Evolutionary conservation across 2,888 invertebrate species (phyloP).

Genomic region (Tetragonisca angustula): DNA sequence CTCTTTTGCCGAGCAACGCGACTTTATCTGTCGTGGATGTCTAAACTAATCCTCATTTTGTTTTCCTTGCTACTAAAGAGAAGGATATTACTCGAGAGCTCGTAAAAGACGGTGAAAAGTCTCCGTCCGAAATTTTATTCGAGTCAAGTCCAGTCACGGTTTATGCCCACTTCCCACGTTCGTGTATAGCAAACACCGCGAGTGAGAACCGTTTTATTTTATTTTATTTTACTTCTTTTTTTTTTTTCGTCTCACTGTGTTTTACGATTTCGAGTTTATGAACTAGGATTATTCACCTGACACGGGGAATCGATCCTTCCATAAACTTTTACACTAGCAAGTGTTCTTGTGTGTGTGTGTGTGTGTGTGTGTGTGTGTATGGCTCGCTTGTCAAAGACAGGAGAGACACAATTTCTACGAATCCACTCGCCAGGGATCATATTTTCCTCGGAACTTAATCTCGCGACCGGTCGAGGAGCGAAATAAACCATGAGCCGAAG

Average conservation of each 20-base stretch:
- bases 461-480: slow-evolving; percentile 1
- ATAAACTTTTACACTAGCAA: slow-evolving; percentile 41
- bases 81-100: not conserved
- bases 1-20: no score
- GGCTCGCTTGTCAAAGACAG: not conserved
- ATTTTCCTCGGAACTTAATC: slow-evolving; percentile 42
- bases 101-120: not conserved
- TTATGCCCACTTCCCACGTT: slow-evolving; percentile 2
- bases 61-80: not conserved
- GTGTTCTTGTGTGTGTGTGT: not conserved
- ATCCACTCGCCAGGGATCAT: slow-evolving; percentile 33
- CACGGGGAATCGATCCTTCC: slow-evolving; percentile 27
- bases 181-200: slow-evolving; percentile 9
- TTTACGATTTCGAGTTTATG: slow-evolving; percentile 49
- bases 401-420: slow-evolving; percentile 8
- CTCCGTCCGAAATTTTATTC: not conserved
- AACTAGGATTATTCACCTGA: slow-evolving; percentile 28
- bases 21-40: not conserved
- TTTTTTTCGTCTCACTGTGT: slow-evolving; percentile 7
- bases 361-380: no score
- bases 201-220: no score
- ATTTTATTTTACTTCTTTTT: no score
- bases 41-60: not conserved
- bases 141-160: not conserved
- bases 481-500: slow-evolving; percentile 1